Evolutionary conservation across 2,888 invertebrate species (phyloP).

Genomic region (Lottia scabra): DNA sequence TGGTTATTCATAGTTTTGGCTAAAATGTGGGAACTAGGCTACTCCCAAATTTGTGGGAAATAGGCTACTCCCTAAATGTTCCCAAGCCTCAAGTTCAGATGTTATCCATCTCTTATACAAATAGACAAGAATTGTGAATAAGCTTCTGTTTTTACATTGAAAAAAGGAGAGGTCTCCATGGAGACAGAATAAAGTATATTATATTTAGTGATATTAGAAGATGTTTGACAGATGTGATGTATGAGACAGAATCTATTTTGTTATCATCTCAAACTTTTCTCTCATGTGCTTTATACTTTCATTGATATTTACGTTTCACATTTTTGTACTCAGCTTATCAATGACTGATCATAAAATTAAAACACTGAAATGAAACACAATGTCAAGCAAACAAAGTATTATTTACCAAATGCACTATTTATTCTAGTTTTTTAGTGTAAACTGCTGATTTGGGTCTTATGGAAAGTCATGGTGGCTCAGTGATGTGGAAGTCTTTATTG

Average conservation of each 20-base stretch:
- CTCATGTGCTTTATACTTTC: too few relatives aligned
- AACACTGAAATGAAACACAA: not conserved
- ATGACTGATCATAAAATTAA: too few relatives aligned
- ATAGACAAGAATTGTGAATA: not conserved
- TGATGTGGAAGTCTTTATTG: too few relatives aligned
- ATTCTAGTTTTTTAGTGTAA: too few relatives aligned
- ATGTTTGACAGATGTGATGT: constrained; percentile 1
- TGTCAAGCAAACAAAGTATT: too few relatives aligned
- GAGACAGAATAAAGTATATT: not conserved
- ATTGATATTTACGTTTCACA: too few relatives aligned
- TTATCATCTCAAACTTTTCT: not conserved
- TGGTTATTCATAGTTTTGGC: not conserved
- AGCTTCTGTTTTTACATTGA: not conserved
- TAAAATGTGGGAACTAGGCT: not conserved
- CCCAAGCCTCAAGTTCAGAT: too few relatives aligned
- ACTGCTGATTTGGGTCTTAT: too few relatives aligned
- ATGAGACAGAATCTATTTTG: not conserved
- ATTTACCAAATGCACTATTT: too few relatives aligned
- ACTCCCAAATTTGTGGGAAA: not conserved
- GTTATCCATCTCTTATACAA: not conserved
- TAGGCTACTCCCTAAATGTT: too few relatives aligned
- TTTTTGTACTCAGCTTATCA: too few relatives aligned
- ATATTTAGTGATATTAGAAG: not conserved
- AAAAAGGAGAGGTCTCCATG: not conserved
- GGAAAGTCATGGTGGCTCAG: too few relatives aligned